A percentile compares a stretch with the other conserved stretches of the same genome.
phyloP scores from a whole-genome alignment of 2,888 invertebrate species.

The Calliopum simillimum region DNA sequence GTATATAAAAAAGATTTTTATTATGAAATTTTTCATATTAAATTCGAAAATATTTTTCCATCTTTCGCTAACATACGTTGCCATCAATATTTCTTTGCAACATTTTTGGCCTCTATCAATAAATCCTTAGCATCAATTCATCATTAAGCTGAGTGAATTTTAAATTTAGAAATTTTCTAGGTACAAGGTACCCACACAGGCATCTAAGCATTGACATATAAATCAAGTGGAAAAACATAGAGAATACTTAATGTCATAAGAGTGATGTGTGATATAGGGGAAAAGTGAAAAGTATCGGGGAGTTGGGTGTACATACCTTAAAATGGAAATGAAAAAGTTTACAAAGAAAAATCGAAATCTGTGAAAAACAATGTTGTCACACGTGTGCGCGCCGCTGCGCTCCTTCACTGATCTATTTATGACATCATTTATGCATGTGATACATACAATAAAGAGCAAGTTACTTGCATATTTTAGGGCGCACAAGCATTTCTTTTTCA shows the following conservation, averaged over 20 bases:
- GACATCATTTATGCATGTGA: slow-evolving; percentile 20
- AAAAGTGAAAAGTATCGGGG: neutral
- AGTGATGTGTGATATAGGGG: neutral
- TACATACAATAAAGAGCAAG: neutral
- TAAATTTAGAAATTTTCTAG: slow-evolving; percentile 10
- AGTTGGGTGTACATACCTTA: neutral
- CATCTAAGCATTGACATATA: slow-evolving; percentile 9
- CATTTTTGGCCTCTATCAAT: slow-evolving; percentile 2
- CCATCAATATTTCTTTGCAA: too few species aligned
- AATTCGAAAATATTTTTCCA: too few species aligned
- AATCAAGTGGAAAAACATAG: slow-evolving; percentile 8
- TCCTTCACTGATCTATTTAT: slow-evolving; percentile 5
- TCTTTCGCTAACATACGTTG: too few species aligned
- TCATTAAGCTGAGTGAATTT: slow-evolving; percentile 27
- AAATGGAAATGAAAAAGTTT: neutral
- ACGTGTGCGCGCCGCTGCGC: slow-evolving; percentile 14
- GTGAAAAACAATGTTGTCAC: neutral
- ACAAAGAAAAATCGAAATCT: neutral
- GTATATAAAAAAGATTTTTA: too few species aligned
- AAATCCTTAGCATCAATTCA: slow-evolving; percentile 27
- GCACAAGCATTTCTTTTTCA: neutral
- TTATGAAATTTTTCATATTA: too few species aligned
- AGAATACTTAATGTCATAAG: neutral
- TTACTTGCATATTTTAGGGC: neutral
- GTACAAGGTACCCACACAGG: neutral